phyloP scores from a whole-genome alignment of 2,888 invertebrate species.

The Furcula furcula region DNA sequence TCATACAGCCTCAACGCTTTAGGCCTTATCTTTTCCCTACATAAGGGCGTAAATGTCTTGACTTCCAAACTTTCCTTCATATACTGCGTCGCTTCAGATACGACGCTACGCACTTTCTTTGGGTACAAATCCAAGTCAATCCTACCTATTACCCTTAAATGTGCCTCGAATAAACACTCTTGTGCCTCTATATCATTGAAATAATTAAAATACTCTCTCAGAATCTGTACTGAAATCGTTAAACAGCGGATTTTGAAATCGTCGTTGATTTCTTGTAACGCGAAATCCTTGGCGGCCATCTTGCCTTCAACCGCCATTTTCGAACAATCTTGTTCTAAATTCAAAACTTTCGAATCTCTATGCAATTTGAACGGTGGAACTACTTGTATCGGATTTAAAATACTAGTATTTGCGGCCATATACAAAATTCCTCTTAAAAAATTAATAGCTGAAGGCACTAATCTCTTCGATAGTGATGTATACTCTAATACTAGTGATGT shows the following conservation, averaged over 20 bases:
- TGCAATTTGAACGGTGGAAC: conserved; percentile 86
- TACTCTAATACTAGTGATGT: conserved; percentile 89
- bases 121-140: conserved; percentile 85
- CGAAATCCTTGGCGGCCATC: conserved; percentile 83
- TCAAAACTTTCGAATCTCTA: conserved; percentile 78
- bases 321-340: conserved; percentile 76
- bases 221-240: conserved; percentile 76
- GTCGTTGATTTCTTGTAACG: conserved; percentile 72
- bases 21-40: conserved; percentile 86
- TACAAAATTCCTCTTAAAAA: conserved; percentile 89
- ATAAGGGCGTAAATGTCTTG: conserved; percentile 80
- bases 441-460: conserved; percentile 90
- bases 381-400: conserved; percentile 82
- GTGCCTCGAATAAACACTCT: conserved; percentile 75
- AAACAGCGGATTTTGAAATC: conserved; percentile 85
- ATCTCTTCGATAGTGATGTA: conserved; percentile 88
- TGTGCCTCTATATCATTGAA: conserved; percentile 67
- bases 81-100: conserved; percentile 63
- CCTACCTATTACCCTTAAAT: conserved; percentile 78
- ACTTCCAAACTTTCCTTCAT: conserved; percentile 75
- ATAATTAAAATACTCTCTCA: conserved; percentile 81
- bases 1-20: conserved; percentile 92
- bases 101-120: conserved; percentile 65
- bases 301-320: conserved; percentile 53
- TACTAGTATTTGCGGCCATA: conserved; percentile 84